phyloP scores from a whole-genome alignment of 2,797 vertebrate genomes.

The Typhlichthys eigenmanni region DNA sequence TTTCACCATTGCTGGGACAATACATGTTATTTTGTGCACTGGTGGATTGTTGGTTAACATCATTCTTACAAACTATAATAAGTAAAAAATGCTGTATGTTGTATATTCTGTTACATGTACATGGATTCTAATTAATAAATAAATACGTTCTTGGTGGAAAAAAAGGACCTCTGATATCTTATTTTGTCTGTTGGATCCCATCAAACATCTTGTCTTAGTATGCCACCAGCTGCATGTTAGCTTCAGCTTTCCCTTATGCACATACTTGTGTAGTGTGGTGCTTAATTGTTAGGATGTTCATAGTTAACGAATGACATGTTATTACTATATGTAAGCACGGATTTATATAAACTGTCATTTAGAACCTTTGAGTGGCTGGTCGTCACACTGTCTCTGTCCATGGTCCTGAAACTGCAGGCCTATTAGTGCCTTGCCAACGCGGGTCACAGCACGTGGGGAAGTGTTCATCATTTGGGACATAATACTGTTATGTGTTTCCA shows the following conservation, averaged over 20 bases:
- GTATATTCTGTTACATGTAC: too few species aligned
- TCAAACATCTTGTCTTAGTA: neutral
- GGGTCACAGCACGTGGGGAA: slow-evolving; percentile 23
- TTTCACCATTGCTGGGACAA: neutral
- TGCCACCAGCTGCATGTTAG: slow-evolving; percentile 70
- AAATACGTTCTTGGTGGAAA: too few species aligned
- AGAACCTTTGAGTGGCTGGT: too few species aligned
- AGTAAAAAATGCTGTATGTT: too few species aligned
- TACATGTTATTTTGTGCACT: too few species aligned
- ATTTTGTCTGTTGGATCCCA: neutral
- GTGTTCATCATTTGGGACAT: neutral
- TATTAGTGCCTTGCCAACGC: slow-evolving; percentile 8
- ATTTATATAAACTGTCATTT: too few species aligned
- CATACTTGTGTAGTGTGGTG: neutral
- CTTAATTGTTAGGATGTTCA: neutral
- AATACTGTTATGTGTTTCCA: neutral
- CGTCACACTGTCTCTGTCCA: slow-evolving; percentile 28
- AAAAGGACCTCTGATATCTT: too few species aligned
- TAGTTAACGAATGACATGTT: neutral
- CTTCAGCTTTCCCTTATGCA: slow-evolving; percentile 23
- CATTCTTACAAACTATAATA: too few species aligned
- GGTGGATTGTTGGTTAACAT: too few species aligned
- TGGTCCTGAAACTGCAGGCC: slow-evolving; percentile 38
- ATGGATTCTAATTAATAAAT: too few species aligned
- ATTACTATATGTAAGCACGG: too few species aligned